Percentiles rank a stretch among this genome's conserved stretches.
phyloP scores from a whole-genome alignment of 2,888 invertebrate genomes.

The Cheilosia impressa region DNA sequence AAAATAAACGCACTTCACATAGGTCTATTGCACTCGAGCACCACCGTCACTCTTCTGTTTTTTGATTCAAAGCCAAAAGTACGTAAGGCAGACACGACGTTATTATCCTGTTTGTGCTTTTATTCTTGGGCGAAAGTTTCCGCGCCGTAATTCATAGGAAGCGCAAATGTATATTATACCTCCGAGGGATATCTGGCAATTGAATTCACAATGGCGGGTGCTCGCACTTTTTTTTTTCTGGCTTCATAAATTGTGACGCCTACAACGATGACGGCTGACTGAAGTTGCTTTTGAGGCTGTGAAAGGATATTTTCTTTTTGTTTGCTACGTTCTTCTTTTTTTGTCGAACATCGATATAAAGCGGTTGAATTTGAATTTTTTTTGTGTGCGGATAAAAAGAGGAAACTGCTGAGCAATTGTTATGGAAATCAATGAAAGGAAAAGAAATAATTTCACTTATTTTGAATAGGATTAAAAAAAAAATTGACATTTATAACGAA shows the following conservation, averaged over 20 bases:
- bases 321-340: neutral
- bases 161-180: conserved; percentile 16
- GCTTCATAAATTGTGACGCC: conserved; percentile 34
- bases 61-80: conserved; percentile 17
- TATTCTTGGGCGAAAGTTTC: conserved; percentile 24
- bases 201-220: too few relatives aligned
- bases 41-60: neutral
- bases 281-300: conserved; percentile 28
- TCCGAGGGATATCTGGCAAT: too few relatives aligned
- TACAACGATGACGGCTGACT: conserved; percentile 11
- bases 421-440: conserved; percentile 34
- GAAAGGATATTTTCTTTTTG: neutral
- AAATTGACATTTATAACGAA: conserved; percentile 13
- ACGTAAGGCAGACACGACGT: conserved; percentile 10
- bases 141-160: conserved; percentile 25
- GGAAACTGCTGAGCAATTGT: conserved; percentile 31
- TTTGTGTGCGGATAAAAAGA: neutral
- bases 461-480: conserved; percentile 22
- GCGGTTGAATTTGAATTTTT: too few relatives aligned
- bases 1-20: too few relatives aligned
- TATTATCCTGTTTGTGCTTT: conserved; percentile 1
- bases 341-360: too few relatives aligned
- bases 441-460: conserved; percentile 25
- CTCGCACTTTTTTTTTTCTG: neutral
- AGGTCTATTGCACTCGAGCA: too few relatives aligned